phyloP scores from a whole-genome alignment of 92 coral and sea anemone species.

The Actinernus sp. region DNA sequence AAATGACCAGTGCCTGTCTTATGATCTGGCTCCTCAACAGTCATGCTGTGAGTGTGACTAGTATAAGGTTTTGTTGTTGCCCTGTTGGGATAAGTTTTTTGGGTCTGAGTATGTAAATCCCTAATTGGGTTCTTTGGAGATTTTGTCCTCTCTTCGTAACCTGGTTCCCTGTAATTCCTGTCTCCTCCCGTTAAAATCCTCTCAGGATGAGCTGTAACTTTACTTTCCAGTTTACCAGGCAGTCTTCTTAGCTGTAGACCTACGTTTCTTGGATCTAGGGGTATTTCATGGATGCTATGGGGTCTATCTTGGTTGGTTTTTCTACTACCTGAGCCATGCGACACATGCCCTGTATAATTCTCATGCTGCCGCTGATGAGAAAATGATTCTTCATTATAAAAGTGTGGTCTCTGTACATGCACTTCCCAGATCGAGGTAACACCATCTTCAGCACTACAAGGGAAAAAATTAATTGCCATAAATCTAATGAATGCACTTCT shows the following conservation, averaged over 20 bases:
- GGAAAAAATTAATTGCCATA: too few species aligned
- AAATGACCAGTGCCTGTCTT: neutral
- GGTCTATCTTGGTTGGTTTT: conserved; percentile 55
- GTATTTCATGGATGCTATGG: conserved; percentile 68
- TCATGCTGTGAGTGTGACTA: neutral
- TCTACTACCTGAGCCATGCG: conserved; percentile 27
- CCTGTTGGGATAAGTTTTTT: too few species aligned
- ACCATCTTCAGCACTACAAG: conserved; percentile 37
- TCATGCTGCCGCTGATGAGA: conserved; percentile 51
- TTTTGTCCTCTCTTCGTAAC: too few species aligned
- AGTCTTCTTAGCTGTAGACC: too few species aligned
- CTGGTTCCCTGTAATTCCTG: too few species aligned
- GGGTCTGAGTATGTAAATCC: too few species aligned
- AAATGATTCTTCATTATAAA: conserved; percentile 33
- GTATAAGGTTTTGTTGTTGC: too few species aligned
- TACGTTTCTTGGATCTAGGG: conserved; percentile 13
- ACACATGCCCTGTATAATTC: conserved; percentile 65
- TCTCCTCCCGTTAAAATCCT: too few species aligned
- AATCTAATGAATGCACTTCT: too few species aligned
- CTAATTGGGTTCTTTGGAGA: too few species aligned
- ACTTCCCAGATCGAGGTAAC: conserved; percentile 52
- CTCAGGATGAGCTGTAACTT: too few species aligned
- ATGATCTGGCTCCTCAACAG: neutral
- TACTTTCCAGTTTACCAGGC: too few species aligned
- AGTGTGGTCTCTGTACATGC: conserved; percentile 25